phyloP scores from a whole-genome alignment of 2,113 vertebrate genomes.

The Eupsittula cactorum region DNA sequence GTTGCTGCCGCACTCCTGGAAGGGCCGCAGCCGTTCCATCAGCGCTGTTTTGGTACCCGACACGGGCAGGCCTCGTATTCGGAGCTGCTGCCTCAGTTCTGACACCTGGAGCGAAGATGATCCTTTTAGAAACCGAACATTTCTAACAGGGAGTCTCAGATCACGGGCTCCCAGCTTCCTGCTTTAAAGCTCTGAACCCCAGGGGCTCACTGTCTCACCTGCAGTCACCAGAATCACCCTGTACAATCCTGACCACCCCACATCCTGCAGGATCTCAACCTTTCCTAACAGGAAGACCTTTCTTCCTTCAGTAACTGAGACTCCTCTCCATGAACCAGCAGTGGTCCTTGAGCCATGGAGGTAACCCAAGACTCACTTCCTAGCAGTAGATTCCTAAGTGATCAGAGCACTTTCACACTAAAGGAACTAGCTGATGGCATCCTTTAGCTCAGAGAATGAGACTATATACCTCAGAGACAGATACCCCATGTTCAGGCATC shows the following conservation, averaged over 20 bases:
- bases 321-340: background rate
- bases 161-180: background rate
- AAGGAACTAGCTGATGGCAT: background rate
- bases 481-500: background rate
- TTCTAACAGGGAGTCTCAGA: background rate
- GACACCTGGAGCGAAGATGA: conserved; percentile 81
- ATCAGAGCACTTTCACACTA: background rate
- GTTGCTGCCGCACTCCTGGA: conserved; percentile 82
- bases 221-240: background rate
- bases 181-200: background rate
- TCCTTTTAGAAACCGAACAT: background rate
- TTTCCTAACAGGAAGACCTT: background rate
- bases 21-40: conserved; percentile 92
- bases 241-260: background rate
- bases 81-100: conserved; percentile 93
- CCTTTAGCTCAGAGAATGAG: background rate
- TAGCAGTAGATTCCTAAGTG: background rate
- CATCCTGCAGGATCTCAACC: background rate
- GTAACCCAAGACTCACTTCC: background rate
- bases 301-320: background rate
- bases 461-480: background rate
- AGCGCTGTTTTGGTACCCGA: conserved; percentile 95
- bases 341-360: background rate
- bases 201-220: background rate
- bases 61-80: conserved; percentile 92